These are phyloP conservation scores for Lycophotia porphyrea DNA, from an alignment of 2,888 invertebrate species.

Conservation along the genomic window DNA sequence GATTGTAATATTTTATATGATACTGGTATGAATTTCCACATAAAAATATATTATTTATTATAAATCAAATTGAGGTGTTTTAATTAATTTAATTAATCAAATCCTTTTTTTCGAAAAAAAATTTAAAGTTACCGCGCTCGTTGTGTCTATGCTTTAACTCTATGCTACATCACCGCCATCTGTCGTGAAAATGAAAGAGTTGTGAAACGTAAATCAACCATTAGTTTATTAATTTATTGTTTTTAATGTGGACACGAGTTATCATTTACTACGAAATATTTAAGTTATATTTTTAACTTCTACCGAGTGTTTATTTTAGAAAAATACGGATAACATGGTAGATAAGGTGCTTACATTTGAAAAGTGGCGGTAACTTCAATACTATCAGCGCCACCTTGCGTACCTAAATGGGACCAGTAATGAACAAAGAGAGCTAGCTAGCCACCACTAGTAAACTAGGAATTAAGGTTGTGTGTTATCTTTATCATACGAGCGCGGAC, in stretches of 20 bases:
- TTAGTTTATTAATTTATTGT: not conserved
- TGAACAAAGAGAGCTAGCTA: slow-evolving; percentile 90
- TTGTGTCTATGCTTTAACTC: slow-evolving; percentile 39
- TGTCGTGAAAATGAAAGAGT: slow-evolving; percentile 26
- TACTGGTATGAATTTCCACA: not conserved
- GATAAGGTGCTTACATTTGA: slow-evolving; percentile 30
- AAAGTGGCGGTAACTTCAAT: slow-evolving; percentile 45
- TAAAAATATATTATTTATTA: not conserved
- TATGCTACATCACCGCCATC: slow-evolving; percentile 57
- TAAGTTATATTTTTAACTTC: not conserved
- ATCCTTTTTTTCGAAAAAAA: no score
- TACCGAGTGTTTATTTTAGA: not conserved
- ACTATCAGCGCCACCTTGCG: slow-evolving; percentile 79
- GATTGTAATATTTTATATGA: not conserved
- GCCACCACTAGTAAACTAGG: slow-evolving; percentile 84
- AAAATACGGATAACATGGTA: slow-evolving; percentile 9
- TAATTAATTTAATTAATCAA: not conserved
- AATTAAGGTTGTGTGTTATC: slow-evolving; percentile 88
- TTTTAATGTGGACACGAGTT: not conserved
- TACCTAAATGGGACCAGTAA: slow-evolving; percentile 70
- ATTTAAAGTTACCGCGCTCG: slow-evolving; percentile 55
- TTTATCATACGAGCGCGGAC: slow-evolving; percentile 75
- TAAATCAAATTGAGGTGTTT: not conserved
- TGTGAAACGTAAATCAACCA: not conserved
- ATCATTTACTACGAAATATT: not conserved